Evolutionary conservation across 2,113 vertebrate genomes (phyloP), one percentile per base, ranked within the genome.

Genomic region (Malurus alboscapulatus): DNA sequence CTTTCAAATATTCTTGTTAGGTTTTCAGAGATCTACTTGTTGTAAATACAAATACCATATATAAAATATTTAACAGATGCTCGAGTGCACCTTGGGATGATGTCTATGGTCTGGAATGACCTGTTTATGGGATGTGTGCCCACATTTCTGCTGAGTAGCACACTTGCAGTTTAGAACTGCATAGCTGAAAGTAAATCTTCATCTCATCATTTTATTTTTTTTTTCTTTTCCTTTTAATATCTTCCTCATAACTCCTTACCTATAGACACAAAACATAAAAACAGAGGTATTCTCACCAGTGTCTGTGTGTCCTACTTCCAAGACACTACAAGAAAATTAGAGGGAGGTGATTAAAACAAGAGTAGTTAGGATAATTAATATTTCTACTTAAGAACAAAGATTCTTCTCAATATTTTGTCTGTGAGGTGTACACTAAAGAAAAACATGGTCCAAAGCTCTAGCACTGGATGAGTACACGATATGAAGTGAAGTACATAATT

Each of bases 31-130:
- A 92, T 59, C 67, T 91, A 55, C 63, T 87, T 90, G 84, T 87
- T 90, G 84, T 85, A 90, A 94, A 76, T 82, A 85, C 89, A 91
- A 88, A 74, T 67, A 57, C 50, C 32, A 63, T 68, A 34, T 67
- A 90, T 96, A 36, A 97, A 97, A 96, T 95, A 96, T 95, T 96
- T 83, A 97, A 81, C 84, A 84, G 66, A 93, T 80, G 59, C 36
- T 82, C 61, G 83, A 95, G 61, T 91, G 85, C 40, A 88, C 65
- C 77, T 73, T 92, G 78, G 84, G 88, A 90, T 92, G 88, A 90
- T 85, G 90, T 55, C 76, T 90, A 58, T 50, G 40, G 81, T 89
- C 57, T 88, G 78, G 63, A 89, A 91, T 84, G 73, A 91, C 89
- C 72, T 73, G 55, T 67, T 90, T 91, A 91, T 91, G 90, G 50